Evolutionary conservation across 2,113 vertebrate genomes (phyloP), one percentile per base, ranked within the genome.

Genomic region (Fregata magnificens): DNA sequence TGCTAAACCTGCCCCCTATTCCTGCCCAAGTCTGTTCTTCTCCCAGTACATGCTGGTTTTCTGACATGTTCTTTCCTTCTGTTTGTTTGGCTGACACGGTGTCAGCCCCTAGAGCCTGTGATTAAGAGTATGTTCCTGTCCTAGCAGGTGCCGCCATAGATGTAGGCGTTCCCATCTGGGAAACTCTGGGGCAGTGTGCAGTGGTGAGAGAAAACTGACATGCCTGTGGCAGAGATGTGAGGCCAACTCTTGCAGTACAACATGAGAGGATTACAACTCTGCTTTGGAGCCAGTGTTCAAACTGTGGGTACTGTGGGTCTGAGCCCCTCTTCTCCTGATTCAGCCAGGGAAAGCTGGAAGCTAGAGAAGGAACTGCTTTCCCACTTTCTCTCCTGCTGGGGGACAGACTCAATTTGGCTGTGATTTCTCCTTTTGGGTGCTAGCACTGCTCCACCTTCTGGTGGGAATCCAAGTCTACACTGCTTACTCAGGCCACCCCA

Each of bases 121-220:
- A 42, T 25, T 40, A 55, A 67, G 24, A 84, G 22, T 16, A 42
- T 53, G 18, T n/a, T 80, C 22, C 38, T 82, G 36, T 52, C 36
- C 40, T 74, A 52, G 45, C 25, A 93, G 67, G 28, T 86, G 53
- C 21, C 3, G 0, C 34, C 44, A 29, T 1, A 31, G 40, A 36
- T 20, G 26, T 11, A 69, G 20, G 6, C 6, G 6, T 71, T 94
- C 42, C 26, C 24, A 28, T 20, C 13, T 70, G 29, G 15, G 6
- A 78, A 82, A 29, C 12, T 52, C 38, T 20, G 19, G 7, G 21
- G 12, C 9, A 18, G n/a, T 1, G 0, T 7, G 2, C 5, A 73
- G 16, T 19, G 16, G 11, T 2, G 6, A 77, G 10, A 25, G 15
- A 77, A 66, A 92, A 31, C 6, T 1, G 3, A 31, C 0, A 0